These are phyloP conservation scores for Semicossyphus pulcher DNA, from an alignment of 2,113 vertebrate species.

Conservation along the genomic window DNA sequence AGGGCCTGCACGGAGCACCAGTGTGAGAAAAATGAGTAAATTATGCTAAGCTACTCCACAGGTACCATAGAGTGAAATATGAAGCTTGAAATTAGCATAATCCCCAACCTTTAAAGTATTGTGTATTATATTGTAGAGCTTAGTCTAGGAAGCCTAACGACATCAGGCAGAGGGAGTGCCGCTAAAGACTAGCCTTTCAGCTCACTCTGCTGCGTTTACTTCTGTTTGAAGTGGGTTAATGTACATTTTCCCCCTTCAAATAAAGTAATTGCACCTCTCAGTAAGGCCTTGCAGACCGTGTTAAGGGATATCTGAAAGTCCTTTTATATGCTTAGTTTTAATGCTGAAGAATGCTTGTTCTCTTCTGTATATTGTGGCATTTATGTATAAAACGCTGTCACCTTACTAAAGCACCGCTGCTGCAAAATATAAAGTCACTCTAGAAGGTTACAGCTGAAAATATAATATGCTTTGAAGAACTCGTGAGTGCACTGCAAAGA, in stretches of 20 bases:
- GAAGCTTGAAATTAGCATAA: no score
- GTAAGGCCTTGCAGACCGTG: neutral
- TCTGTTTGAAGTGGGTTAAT: neutral
- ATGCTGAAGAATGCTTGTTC: neutral
- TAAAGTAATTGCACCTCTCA: neutral
- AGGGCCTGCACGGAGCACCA: no score
- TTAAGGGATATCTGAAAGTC: neutral
- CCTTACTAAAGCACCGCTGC: conserved; percentile 25
- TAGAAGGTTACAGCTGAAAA: conserved; percentile 41
- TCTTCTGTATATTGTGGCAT: conserved; percentile 19
- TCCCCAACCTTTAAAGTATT: no score
- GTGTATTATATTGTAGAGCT: no score
- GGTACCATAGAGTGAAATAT: no score
- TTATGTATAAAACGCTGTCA: conserved; percentile 17
- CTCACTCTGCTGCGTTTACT: neutral
- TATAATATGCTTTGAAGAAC: conserved; percentile 37
- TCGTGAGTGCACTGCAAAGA: conserved; percentile 2
- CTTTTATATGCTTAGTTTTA: neutral
- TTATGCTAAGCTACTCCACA: no score
- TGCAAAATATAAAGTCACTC: conserved; percentile 8
- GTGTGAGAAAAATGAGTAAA: no score
- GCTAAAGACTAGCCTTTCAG: no score
- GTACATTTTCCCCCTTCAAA: neutral
- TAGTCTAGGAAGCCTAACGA: no score
- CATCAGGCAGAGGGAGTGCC: no score